Evolutionary conservation across 1,140 invertebrate species (phyloP), one percentile per base, ranked within the genome.

Genomic region (Drosophila eugracilis): DNA sequence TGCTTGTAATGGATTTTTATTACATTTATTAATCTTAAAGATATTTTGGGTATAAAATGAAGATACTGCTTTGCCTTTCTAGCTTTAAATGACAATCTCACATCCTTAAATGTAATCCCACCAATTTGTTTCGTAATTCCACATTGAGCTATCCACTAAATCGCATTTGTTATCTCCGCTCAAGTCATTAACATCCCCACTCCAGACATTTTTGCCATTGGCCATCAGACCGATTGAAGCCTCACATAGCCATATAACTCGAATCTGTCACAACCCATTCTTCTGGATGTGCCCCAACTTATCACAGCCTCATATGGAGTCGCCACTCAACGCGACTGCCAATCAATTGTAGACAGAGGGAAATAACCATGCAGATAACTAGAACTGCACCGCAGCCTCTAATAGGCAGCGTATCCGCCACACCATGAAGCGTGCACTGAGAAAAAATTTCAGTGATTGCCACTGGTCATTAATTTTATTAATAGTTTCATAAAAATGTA

Each of bases 331-430:
- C 65, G 65, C 26, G 66, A 28, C 49, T 70, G 66, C 66, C 66
- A 70, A 70, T 70, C 66, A 70, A 70, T 70, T 47, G 66, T 70
- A 44, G 50, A 47, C 50, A 69, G 41, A 34, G 69, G 48, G 59
- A 75, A 63, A 72, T 30, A 45, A 70, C 41, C 63, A 57, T 63
- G 57, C 34, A 55, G 75, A 70, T 78, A 84, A 78, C 80, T 84
- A 59, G 49, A 83, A 84, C 75, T 63, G 48, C 65, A 60, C 76
- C 72, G 59, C 72, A 84, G 65, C 81, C 80, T 65, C 81, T 76
- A 80, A 80, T 80, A 70, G 80, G 77, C 77, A 66, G 55, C 42
- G 58, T 62, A 72, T 50, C 71, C 59, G 76, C 71, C 71, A 45
- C 50, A 66, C 19, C 63, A 7, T 10, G 32, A 32, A n/a, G 7